Conservation (phyloP, 2,113 vertebrate genomes). For the Megaceryle torquata region DNA sequence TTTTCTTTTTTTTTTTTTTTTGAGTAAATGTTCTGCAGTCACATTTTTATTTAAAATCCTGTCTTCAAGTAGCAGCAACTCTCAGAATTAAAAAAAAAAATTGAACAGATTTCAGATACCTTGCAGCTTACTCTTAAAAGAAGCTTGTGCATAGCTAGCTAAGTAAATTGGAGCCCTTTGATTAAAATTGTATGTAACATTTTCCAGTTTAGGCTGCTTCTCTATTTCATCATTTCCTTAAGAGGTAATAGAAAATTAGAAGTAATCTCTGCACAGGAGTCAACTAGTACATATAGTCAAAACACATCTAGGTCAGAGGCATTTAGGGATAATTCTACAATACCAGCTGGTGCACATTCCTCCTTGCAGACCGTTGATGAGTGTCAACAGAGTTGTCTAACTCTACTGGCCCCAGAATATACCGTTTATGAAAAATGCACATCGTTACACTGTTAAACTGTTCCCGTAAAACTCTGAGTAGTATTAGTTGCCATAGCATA, state of each 20-base stretch:
- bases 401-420: background rate
- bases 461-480: background rate
- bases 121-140: background rate
- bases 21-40: background rate
- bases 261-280: background rate
- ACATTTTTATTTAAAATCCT: background rate
- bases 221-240: background rate
- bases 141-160: rapidly evolving
- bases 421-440: background rate
- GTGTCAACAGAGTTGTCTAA: background rate
- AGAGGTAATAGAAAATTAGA: background rate
- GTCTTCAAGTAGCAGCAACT: background rate
- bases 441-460: background rate
- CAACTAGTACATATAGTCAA: background rate
- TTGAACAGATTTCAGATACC: background rate
- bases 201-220: background rate
- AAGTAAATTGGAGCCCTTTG: background rate
- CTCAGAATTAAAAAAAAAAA: background rate
- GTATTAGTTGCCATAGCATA: background rate
- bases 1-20: background rate
- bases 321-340: background rate
- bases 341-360: background rate
- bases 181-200: background rate
- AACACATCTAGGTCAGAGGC: background rate
- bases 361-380: background rate